These are phyloP conservation scores for Lysiphlebus fabarum DNA, from an alignment of 1,140 invertebrate species.

Conservation along the genomic window DNA sequence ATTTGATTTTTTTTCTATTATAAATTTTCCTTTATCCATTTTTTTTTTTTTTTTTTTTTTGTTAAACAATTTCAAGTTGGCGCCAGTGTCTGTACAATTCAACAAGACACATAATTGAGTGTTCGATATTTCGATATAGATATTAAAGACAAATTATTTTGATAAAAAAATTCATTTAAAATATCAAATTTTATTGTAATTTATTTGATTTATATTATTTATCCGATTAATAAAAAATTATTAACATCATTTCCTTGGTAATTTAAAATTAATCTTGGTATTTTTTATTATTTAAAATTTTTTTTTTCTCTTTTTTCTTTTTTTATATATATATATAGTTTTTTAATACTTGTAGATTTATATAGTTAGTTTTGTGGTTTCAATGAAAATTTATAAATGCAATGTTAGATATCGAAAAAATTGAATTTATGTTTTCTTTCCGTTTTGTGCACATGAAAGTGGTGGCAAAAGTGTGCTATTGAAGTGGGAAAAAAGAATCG, in stretches of 20 bases:
- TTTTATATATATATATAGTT: too few species aligned
- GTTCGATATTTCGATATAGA: slow-evolving; percentile 20
- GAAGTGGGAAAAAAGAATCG: too few species aligned
- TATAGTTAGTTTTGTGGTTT: background rate
- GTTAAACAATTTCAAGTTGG: slow-evolving; percentile 22
- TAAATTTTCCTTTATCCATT: background rate
- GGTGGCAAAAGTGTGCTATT: background rate
- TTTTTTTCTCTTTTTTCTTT: too few species aligned
- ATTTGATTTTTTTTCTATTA: background rate
- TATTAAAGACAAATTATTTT: background rate
- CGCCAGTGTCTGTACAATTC: slow-evolving; percentile 22
- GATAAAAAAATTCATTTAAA: background rate
- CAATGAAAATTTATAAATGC: slow-evolving; percentile 20
- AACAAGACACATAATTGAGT: slow-evolving; percentile 13
- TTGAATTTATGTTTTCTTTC: slow-evolving; percentile 25
- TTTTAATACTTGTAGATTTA: too few species aligned
- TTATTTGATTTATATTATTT: background rate
- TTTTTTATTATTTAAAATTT: too few species aligned
- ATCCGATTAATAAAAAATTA: slow-evolving; percentile 1
- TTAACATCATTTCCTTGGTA: slow-evolving; percentile 12
- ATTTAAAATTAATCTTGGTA: background rate
- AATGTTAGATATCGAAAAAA: slow-evolving; percentile 12
- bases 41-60: slow-evolving; percentile 16
- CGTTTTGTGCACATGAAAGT: slow-evolving; percentile 12
- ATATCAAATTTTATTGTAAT: background rate